phyloP scores from a whole-genome alignment of 2,888 invertebrate genomes.

The Heliconius ethilla region DNA sequence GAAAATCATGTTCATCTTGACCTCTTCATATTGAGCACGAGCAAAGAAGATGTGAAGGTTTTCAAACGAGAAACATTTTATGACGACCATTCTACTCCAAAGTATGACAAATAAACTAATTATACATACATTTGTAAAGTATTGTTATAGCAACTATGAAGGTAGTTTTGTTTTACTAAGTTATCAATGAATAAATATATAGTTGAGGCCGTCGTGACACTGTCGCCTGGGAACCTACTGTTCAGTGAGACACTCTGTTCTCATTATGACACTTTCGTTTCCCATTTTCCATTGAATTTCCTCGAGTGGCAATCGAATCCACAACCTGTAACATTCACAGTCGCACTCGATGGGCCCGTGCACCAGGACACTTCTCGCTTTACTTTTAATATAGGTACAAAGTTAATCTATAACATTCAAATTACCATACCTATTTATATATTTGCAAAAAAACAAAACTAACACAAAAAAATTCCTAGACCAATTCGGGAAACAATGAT shows the following conservation, averaged over 20 bases:
- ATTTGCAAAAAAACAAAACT: slow-evolving; percentile 15
- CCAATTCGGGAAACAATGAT: slow-evolving; percentile 33
- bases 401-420: too few species aligned
- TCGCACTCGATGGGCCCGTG: too few species aligned
- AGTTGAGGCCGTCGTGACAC: too few species aligned
- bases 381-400: too few species aligned
- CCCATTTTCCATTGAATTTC: too few species aligned
- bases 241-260: too few species aligned
- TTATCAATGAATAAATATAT: too few species aligned
- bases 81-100: neutral
- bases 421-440: neutral
- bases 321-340: too few species aligned
- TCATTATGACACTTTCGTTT: too few species aligned
- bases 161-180: neutral
- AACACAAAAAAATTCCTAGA: neutral
- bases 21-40: slow-evolving; percentile 29
- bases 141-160: neutral
- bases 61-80: slow-evolving; percentile 9
- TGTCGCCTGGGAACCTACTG: too few species aligned
- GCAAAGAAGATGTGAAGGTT: slow-evolving; percentile 24
- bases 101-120: neutral
- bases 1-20: slow-evolving; percentile 28
- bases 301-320: too few species aligned
- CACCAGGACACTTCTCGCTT: neutral
- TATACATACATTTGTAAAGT: neutral